Evolutionary conservation across 2,888 invertebrate genomes (phyloP).

Genomic region (Mechanitis mazaeus): DNA sequence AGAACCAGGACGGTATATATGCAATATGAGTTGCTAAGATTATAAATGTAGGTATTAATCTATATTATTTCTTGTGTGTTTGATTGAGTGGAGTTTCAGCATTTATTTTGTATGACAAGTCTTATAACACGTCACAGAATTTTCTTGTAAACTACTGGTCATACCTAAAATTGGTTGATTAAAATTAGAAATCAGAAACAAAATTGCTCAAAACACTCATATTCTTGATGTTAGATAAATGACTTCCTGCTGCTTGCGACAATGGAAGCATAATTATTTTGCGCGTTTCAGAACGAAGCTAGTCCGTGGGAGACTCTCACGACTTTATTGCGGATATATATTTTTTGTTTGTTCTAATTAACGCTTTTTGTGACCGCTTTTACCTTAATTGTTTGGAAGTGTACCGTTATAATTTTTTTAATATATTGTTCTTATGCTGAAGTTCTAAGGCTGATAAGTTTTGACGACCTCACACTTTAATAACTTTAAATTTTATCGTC

Average conservation of each 20-base stretch:
- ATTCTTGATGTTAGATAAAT: conserved; percentile 77
- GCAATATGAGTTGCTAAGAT: no score
- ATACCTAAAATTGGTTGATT: conserved; percentile 67
- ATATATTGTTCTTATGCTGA: background rate
- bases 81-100: no score
- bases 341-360: conserved; percentile 75
- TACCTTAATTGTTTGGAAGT: conserved; percentile 65
- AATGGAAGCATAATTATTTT: conserved; percentile 74
- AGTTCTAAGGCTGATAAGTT: background rate
- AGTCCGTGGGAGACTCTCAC: conserved; percentile 72
- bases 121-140: conserved; percentile 1
- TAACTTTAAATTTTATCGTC: no score
- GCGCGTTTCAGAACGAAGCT: conserved; percentile 57
- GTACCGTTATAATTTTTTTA: conserved; percentile 2
- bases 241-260: conserved; percentile 71
- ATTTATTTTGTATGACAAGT: no score
- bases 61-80: no score
- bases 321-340: conserved; percentile 74
- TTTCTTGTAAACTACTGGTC: conserved; percentile 25
- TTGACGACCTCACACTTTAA: no score
- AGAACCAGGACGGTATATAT: no score
- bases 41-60: no score
- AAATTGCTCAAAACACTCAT: conserved; percentile 75
- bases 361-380: conserved; percentile 73
- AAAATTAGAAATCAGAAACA: conserved; percentile 70